Base-by-base conservation (phyloP, 2,888 invertebrate species). In the Drosophila recens region DNA sequence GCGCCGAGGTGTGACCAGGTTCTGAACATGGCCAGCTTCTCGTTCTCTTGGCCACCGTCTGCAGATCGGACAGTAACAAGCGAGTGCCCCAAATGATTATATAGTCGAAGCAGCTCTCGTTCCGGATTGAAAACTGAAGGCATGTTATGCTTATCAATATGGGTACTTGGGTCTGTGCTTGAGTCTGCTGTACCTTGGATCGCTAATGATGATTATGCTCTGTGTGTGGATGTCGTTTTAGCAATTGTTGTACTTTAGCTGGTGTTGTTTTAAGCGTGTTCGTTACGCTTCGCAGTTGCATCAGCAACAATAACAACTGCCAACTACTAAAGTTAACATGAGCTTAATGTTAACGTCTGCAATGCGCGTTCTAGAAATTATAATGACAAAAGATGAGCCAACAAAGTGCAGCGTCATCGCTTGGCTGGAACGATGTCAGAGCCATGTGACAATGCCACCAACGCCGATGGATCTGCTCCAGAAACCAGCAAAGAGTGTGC, bases 271-370 rank as follows among this genome's bases (percentile, higher is more conserved):
- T 85, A 86, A 85, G 88, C 86, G 74, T 84, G 87, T 86, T 88
- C 89, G 87, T 87, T 87, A 84, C 87, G 89, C 89, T 88, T 84
- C 72, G 84, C 79, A 88, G 87, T 87, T 88, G 85, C 82, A 82
- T 81, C 87, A 85, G 69, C 80, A 75, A 38, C 62, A 62, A 56
- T 49, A 67, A 59, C 54, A 68, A 30, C 30, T 30, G 4, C 23
- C 23, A 38, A 48, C 57, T 57, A 43, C 69, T 48, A 43, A 79
- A 74, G 38, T 66, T 69, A 75, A 68, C 67, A 56, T 68, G 51
- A 65, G 79, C 53, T 86, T 83, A 80, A 84, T 87, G 83, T 84
- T 82, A 78, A 84, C 82, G 83, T 82, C 79, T 64, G 78, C 76
- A 66, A 38, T 63, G 72, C 72, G 82, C 87, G 82, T 83, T 83